These are phyloP conservation scores for Scaptomyza caliginosa DNA, from an alignment of 2,888 invertebrate species.

Conservation along the genomic window DNA sequence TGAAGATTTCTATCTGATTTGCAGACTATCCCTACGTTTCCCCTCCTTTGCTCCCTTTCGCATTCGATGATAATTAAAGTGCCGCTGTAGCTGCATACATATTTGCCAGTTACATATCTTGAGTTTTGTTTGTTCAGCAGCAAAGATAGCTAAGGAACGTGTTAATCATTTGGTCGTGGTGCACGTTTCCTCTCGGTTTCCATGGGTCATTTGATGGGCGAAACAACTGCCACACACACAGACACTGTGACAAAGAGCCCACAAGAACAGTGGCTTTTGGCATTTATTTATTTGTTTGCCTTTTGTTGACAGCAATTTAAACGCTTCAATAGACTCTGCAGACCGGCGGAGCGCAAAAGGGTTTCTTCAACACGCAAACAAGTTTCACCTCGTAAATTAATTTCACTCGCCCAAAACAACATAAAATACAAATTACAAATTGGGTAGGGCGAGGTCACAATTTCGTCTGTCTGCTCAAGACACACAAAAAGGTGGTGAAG, in stretches of 20 bases:
- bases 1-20: conserved; percentile 55
- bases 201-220: conserved; percentile 62
- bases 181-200: conserved; percentile 63
- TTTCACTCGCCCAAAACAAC: conserved; percentile 52
- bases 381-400: conserved; percentile 78
- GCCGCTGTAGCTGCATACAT: conserved; percentile 28
- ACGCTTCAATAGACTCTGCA: conserved; percentile 71
- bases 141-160: conserved; percentile 48
- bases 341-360: conserved; percentile 62
- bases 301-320: conserved; percentile 80
- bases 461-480: conserved; percentile 9
- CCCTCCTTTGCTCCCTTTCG: neutral
- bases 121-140: conserved; percentile 20
- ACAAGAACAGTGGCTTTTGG: conserved; percentile 44
- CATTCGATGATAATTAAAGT: conserved; percentile 60
- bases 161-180: conserved; percentile 72
- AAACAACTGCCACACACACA: neutral
- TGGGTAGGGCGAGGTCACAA: neutral
- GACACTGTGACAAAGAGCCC: conserved; percentile 1
- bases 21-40: conserved; percentile 18
- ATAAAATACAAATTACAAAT: conserved; percentile 62
- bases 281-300: conserved; percentile 79
- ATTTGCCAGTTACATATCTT: conserved; percentile 46
- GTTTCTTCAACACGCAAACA: conserved; percentile 69
- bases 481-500: conserved; percentile 6